phyloP scores from a whole-genome alignment of 1,140 invertebrate genomes.

The Rhagoletis pomonella region DNA sequence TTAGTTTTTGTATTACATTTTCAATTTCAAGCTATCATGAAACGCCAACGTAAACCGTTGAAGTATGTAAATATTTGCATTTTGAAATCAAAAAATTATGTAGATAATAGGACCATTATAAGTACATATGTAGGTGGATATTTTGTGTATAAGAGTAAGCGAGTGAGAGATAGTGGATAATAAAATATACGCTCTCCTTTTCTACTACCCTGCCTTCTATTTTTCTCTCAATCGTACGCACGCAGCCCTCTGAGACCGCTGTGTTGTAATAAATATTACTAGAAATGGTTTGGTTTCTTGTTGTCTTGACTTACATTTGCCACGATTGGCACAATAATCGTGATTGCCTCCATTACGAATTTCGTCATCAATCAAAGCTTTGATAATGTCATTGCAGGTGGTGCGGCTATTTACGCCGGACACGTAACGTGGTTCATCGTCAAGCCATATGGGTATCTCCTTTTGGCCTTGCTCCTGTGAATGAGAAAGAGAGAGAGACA shows the following conservation, averaged over 20 bases:
- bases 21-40: background rate
- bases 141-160: too few relatives aligned
- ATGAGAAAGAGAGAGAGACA: background rate
- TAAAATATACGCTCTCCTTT: background rate
- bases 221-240: too few relatives aligned
- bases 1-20: background rate
- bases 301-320: slow-evolving; percentile 56
- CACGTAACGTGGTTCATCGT: slow-evolving; percentile 69
- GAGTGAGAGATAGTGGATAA: too few relatives aligned
- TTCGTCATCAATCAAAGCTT: slow-evolving; percentile 73
- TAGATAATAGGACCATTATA: too few relatives aligned
- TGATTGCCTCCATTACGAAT: slow-evolving; percentile 60
- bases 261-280: background rate
- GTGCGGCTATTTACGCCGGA: slow-evolving; percentile 72
- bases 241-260: background rate
- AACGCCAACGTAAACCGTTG: background rate
- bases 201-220: background rate
- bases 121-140: too few relatives aligned
- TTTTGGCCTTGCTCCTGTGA: slow-evolving; percentile 67
- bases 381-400: slow-evolving; percentile 74
- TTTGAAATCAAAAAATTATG: background rate
- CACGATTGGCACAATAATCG: slow-evolving; percentile 57
- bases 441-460: slow-evolving; percentile 73
- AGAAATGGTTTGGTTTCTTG: background rate
- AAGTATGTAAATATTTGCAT: background rate